Base-by-base conservation (phyloP, 2,888 invertebrate genomes). In the Diploptera punctata region DNA sequence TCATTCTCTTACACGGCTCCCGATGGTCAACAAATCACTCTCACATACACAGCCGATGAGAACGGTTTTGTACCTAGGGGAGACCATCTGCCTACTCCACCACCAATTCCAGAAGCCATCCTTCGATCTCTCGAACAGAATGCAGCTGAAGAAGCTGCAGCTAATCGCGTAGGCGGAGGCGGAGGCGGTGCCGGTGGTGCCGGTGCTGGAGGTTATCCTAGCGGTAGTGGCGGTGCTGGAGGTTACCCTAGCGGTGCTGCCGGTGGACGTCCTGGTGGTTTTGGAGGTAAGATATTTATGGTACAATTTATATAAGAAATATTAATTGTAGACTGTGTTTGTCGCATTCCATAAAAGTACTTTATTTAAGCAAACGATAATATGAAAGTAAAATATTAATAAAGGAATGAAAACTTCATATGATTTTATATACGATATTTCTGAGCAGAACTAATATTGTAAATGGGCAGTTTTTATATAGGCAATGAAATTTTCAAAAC, bases 1-100 rank as follows among this genome's bases (percentile, higher is more conserved):
- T 90, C 90, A 49, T 92, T 89, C 80, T 88, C 92, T 0, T 93
- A 93, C 79, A 88, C 91, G 4, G 86, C 88, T 26, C 89, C 89
- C 16, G 90, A 91, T 76, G 91, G 91, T n/a, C 82, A 85, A 54
- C 83, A 84, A 16, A 84, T 89, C 77, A 79, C 82, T n/a, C 80
- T 91, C 73, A 82, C 83, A 47, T 76, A 76, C 74, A 75, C 72
- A 1, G 77, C 76, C 47, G 76, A 77, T 68, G 77, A 76, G 74
- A 75, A 76, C 65, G 78, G 78, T 33, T 78, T 76, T 77, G 74
- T 76, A 10, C 76, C 78, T 1, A 70, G 73, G 61, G 78, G 78
- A 1, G 78, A 74, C 26, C 77, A 77, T 47, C 65, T 78, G 52
- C 78, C 78, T 44, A 77, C 76, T 13, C 74, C 76, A 1, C 78